A percentile compares a stretch with the other conserved stretches of the same genome.
These are phyloP conservation scores for Polia nebulosa DNA, from an alignment of 2,888 invertebrate genomes.

Conservation along the genomic window DNA sequence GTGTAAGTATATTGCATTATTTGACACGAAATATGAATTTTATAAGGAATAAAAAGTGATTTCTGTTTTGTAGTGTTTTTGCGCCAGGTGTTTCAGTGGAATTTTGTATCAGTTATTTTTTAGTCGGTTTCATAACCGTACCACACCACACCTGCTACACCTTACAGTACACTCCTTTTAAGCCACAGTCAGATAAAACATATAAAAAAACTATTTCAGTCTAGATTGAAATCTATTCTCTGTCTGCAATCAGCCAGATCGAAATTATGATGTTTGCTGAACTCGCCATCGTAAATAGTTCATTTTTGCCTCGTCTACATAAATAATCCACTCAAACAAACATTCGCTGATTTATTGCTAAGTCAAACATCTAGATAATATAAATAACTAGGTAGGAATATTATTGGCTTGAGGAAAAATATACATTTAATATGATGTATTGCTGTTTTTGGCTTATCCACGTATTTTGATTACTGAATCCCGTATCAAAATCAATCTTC, in stretches of 20 bases:
- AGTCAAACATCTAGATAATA: slow-evolving; percentile 24
- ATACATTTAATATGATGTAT: not conserved
- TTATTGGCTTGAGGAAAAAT: not conserved
- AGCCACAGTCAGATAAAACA: not conserved
- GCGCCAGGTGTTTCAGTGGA: not conserved
- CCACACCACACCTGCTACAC: too few species aligned
- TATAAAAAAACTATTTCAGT: too few species aligned
- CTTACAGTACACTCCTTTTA: too few species aligned
- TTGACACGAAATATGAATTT: slow-evolving; percentile 53
- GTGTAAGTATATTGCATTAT: slow-evolving; percentile 50
- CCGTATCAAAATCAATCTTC: too few species aligned
- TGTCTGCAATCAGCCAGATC: slow-evolving; percentile 23
- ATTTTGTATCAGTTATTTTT: not conserved
- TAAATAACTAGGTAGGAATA: slow-evolving; percentile 15
- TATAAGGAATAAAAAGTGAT: slow-evolving; percentile 21
- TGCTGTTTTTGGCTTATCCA: not conserved
- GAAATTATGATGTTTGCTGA: slow-evolving; percentile 22
- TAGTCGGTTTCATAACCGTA: not conserved
- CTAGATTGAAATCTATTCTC: slow-evolving; percentile 10
- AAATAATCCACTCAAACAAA: slow-evolving; percentile 24
- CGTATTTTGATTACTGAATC: too few species aligned
- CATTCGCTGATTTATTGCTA: slow-evolving; percentile 34
- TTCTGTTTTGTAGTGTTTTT: slow-evolving; percentile 23
- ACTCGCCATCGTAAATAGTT: slow-evolving; percentile 30
- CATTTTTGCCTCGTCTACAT: slow-evolving; percentile 20